Percentiles rank a stretch among this genome's conserved stretches.
phyloP scores from a whole-genome alignment of 2,113 vertebrate genomes.

The Ceyx melanurus region DNA sequence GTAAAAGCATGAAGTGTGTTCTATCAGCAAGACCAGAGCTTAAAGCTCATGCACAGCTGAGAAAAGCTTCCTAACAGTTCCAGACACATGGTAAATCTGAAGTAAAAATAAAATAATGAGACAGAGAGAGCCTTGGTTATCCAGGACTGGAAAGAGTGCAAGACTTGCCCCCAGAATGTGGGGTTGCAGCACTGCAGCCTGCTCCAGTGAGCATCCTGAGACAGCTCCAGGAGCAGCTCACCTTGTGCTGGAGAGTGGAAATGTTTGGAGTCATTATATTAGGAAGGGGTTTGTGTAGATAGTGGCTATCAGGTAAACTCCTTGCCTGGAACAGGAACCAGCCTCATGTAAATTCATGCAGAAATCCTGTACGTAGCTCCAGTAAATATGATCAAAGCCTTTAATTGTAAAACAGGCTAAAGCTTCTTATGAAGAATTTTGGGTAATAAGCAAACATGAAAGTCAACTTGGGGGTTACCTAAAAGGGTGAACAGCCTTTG shows the following conservation, averaged over 20 bases:
- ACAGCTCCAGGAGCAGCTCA: not conserved
- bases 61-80: not conserved
- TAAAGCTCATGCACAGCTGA: not conserved
- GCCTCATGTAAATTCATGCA: slow-evolving; percentile 51
- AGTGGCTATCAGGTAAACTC: not conserved
- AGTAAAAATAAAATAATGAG: not conserved
- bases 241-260: not conserved
- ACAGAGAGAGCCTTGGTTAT: not conserved
- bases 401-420: slow-evolving; percentile 60
- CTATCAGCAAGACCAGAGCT: not conserved
- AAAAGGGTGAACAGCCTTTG: slow-evolving; percentile 55
- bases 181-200: not conserved
- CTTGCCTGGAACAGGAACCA: not conserved
- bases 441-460: slow-evolving; percentile 58
- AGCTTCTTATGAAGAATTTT: slow-evolving; percentile 36
- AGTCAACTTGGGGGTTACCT: slow-evolving; percentile 51
- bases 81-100: not conserved
- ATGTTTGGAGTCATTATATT: not conserved
- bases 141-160: not conserved
- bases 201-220: not conserved
- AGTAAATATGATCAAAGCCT: slow-evolving; percentile 65
- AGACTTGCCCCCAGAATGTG: not conserved
- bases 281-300: not conserved
- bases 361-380: slow-evolving; percentile 39
- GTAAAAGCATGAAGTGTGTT: not conserved